Conservation (phyloP, 2,113 vertebrate species). For the Heptranchias perlo region DNA sequence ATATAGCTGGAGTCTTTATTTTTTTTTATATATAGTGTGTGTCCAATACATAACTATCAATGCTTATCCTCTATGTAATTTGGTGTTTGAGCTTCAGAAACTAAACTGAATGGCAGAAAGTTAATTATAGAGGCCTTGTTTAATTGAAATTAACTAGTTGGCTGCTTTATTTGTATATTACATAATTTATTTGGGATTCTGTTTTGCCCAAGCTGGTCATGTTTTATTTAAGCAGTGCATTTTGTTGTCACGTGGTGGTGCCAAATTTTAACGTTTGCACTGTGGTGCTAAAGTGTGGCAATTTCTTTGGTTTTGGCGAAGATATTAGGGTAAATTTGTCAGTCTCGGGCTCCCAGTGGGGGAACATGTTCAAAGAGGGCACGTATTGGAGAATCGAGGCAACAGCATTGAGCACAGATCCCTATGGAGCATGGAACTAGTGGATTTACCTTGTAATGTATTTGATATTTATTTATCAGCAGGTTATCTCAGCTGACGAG, state of each 20-base stretch:
- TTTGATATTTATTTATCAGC: background rate
- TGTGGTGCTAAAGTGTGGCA: background rate
- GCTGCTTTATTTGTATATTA: background rate
- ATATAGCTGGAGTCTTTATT: no score
- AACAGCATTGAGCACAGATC: background rate
- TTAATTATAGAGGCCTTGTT: background rate
- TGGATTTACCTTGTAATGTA: background rate
- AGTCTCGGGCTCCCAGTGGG: background rate
- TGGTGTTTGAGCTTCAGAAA: no score
- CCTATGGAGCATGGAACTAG: background rate
- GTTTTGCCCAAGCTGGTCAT: background rate
- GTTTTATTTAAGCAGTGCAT: background rate
- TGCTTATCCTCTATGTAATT: no score
- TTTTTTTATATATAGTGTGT: no score
- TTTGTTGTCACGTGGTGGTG: background rate
- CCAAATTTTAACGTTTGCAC: background rate
- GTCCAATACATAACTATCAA: no score
- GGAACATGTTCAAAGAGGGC: background rate
- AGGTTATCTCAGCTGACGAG: background rate
- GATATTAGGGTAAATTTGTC: background rate
- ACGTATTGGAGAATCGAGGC: background rate
- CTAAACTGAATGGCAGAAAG: background rate
- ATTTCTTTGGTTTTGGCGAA: background rate
- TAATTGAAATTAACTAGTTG: background rate
- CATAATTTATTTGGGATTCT: background rate